phyloP scores from a whole-genome alignment of 2,113 vertebrate species.

The Hymenochirus boettgeri region DNA sequence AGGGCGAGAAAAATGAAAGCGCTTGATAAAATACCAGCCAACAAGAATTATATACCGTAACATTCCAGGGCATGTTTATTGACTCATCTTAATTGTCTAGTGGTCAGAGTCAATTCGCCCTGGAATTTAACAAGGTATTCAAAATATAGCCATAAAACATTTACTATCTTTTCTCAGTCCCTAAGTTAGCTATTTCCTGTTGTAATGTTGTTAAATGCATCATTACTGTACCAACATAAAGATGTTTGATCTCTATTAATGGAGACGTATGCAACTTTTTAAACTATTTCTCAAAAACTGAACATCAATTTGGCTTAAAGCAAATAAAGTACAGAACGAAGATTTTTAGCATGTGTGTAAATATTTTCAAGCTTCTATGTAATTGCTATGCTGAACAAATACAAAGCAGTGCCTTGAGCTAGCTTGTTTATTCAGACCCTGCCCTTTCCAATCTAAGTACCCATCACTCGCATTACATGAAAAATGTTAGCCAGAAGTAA shows the following conservation, averaged over 20 bases:
- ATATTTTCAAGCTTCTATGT: no score
- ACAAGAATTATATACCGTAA: slow-evolving; percentile 20
- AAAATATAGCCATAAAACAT: slow-evolving; percentile 38
- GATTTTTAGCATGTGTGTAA: no score
- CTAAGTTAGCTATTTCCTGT: slow-evolving; percentile 28
- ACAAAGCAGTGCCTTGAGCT: no score
- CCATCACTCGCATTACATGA: no score
- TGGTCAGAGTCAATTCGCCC: slow-evolving; percentile 28
- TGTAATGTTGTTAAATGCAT: slow-evolving; percentile 24
- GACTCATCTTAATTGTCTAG: slow-evolving; percentile 32
- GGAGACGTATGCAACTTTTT: not conserved
- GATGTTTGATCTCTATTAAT: slow-evolving; percentile 17
- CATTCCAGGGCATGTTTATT: slow-evolving; percentile 35
- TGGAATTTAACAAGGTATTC: slow-evolving; percentile 41
- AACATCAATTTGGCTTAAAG: no score
- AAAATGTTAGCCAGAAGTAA: no score
- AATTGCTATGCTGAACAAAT: no score
- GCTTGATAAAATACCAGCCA: not conserved
- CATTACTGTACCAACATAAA: slow-evolving; percentile 10
- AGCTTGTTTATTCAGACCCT: no score
- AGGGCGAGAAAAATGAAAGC: not conserved
- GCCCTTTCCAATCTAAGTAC: no score
- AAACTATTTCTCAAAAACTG: not conserved
- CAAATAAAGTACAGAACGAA: no score
- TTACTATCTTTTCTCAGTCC: slow-evolving; percentile 32